Conservation (phyloP, 2,888 invertebrate genomes). For the Leucophora obtusa region DNA sequence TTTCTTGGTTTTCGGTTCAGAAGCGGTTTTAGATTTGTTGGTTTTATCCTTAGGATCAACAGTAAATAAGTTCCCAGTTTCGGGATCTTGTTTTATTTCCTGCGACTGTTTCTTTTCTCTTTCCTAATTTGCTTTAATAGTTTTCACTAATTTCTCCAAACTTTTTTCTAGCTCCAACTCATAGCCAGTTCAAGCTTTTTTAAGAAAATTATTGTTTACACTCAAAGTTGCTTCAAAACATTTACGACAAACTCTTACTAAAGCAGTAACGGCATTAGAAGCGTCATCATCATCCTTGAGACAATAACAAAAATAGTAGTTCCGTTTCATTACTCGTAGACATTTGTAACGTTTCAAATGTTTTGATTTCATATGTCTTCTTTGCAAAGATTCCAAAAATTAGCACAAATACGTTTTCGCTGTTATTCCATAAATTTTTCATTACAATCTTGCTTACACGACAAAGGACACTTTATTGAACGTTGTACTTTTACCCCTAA, state of each 20-base stretch:
- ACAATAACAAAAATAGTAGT: constrained; percentile 61
- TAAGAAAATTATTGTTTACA: constrained; percentile 57
- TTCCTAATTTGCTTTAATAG: not conserved
- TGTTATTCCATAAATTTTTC: constrained; percentile 56
- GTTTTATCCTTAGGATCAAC: constrained; percentile 30
- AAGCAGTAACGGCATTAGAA: too few relatives aligned
- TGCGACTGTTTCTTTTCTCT: constrained; percentile 1
- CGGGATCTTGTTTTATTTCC: constrained; percentile 46
- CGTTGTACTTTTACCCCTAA: constrained; percentile 28
- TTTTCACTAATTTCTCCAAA: constrained; percentile 35
- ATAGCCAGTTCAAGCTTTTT: constrained; percentile 60
- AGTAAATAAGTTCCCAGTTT: constrained; percentile 41
- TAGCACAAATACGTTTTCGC: constrained; percentile 53
- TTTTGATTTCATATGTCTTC: constrained; percentile 57
- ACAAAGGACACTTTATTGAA: constrained; percentile 47
- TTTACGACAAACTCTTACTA: constrained; percentile 51
- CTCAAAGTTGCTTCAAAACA: constrained; percentile 62
- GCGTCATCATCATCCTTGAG: constrained; percentile 27
- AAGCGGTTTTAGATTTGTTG: not conserved
- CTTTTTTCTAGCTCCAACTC: constrained; percentile 47
- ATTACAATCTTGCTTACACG: constrained; percentile 62
- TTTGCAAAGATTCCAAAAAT: constrained; percentile 59
- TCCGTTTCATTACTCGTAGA: constrained; percentile 10
- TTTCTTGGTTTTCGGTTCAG: constrained; percentile 1
- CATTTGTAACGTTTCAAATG: constrained; percentile 28